Conservation (phyloP, 2,888 invertebrate genomes). For the Pegoplata infirma region DNA sequence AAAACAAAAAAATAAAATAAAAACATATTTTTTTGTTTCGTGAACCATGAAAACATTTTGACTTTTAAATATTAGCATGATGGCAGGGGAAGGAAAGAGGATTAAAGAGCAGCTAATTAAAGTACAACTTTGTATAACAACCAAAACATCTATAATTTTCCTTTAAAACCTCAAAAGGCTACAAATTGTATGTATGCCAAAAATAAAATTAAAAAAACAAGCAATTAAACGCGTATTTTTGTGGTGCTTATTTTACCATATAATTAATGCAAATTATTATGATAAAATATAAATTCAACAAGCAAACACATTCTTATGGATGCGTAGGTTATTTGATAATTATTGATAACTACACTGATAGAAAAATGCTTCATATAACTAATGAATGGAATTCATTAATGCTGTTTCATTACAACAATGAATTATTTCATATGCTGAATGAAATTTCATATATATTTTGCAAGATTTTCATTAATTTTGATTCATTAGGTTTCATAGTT, state of each 20-base stretch:
- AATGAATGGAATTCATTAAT: too few species aligned
- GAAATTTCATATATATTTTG: too few species aligned
- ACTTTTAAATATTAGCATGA: slow-evolving; percentile 7
- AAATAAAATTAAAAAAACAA: slow-evolving; percentile 18
- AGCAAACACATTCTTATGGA: not conserved
- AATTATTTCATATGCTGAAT: too few species aligned
- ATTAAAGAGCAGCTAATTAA: not conserved
- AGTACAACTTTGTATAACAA: not conserved
- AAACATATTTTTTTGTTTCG: slow-evolving; percentile 25
- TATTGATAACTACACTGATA: too few species aligned
- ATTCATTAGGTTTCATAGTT: too few species aligned
- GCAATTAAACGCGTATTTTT: slow-evolving; percentile 43
- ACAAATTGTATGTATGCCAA: not conserved
- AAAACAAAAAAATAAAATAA: not conserved
- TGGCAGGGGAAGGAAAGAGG: too few species aligned
- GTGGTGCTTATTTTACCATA: slow-evolving; percentile 36
- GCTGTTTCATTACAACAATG: too few species aligned
- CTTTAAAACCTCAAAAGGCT: not conserved
- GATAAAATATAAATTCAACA: slow-evolving; percentile 34
- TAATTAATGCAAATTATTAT: slow-evolving; percentile 57
- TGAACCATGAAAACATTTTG: slow-evolving; percentile 32
- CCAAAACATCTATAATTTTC: not conserved
- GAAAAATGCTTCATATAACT: too few species aligned
- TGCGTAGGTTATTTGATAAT: too few species aligned
- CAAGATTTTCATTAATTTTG: too few species aligned